Base-by-base conservation (phyloP, 64 coral and sea anemone species). In the Actinia equina region DNA sequence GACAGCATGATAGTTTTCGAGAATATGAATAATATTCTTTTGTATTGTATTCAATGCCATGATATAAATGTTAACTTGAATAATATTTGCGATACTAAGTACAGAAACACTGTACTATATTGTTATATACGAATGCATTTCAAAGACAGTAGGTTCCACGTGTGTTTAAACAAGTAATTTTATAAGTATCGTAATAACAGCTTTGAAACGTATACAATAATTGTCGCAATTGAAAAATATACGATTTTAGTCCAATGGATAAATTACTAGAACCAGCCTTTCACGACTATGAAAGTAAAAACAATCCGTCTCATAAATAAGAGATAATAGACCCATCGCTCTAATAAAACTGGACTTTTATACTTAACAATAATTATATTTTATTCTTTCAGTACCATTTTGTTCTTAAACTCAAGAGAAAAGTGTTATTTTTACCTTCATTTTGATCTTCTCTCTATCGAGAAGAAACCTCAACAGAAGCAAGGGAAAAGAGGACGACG, bases 351-450 rank as follows among this genome's bases (percentile, higher is more conserved):
- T 41, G 12, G 10, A 15, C 13, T 74, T 30, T 74, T 15, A 41
- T 1, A 42, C 1, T 13, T 11, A 11, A 8, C 6, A 74, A 15
- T 74, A 16, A 74, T 2, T 26, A 74, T 26, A 74, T 74, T 74
- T 74, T 74, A 74, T 74, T 30, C 1, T 37, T 12, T 10, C 5
- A 8, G 12, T 30, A 74, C 41, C 10, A 74, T 74, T 74, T 74
- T 74, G 22, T 41, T 15, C n/a, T 15, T 13, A 1, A 10, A 74
- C 9, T n/a, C 18, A 74, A 41, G 25, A 74, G 7, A 30, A 74
- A 74, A 41, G 43, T n/a, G 7, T 20, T 83, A 60, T 80, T 82
- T 87, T 83, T 92, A 92, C 90, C 90, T 92, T 92, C 90, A 92
- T 92, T 30, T 61, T 92, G 41, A 20, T 55, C 83, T 87, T 45